Base-by-base conservation (phyloP, 2,797 vertebrate species). In the Thripadectes ignobilis region DNA sequence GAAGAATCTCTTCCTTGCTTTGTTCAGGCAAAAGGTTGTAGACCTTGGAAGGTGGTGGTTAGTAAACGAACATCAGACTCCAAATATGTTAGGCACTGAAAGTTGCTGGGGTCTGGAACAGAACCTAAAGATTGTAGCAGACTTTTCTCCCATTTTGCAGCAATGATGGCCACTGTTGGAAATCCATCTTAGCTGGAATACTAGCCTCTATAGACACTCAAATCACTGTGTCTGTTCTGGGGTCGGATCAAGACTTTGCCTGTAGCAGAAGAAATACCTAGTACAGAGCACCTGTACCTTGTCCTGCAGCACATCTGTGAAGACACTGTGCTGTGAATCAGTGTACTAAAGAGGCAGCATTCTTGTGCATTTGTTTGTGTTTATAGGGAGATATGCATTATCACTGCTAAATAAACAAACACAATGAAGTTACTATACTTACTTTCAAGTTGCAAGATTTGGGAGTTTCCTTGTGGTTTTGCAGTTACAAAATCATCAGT, bases 401-500 rank as follows among this genome's bases (percentile, higher is more conserved):
- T 46, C 61, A 30, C 20, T 54, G 59, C 57, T 89, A 88, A 83
- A 83, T 36, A 87, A 91, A 69, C 51, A 94, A 82, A 59, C 45
- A 43, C 59, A 43, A 9, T 45, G 48, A 77, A 74, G 66, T 86
- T 76, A 19, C 69, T 89, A 20, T 66, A 57, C 75, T 73, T 59
- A 68, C 68, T 49, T 95, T 63, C 95, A 95, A 51, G 12, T 76
- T 80, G 93, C 93, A 94, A 86, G 49, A 92, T 93, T 93, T 92
- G 63, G 85, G 62, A 80, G 77, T 96, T 95, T 94, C 85, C 83
- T 91, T 69, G 22, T 95, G 92, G 82, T 72, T 97, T 96, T 93
- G 67, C 62, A 91, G 55, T 92, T 97, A 95, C 63, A 78, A 96
- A 97, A 95, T 95, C 89, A 88, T 93, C 24, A 63, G 66, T 93